Conservation (phyloP, 2,888 invertebrate species). For the Xestoiulus laeticollis region DNA sequence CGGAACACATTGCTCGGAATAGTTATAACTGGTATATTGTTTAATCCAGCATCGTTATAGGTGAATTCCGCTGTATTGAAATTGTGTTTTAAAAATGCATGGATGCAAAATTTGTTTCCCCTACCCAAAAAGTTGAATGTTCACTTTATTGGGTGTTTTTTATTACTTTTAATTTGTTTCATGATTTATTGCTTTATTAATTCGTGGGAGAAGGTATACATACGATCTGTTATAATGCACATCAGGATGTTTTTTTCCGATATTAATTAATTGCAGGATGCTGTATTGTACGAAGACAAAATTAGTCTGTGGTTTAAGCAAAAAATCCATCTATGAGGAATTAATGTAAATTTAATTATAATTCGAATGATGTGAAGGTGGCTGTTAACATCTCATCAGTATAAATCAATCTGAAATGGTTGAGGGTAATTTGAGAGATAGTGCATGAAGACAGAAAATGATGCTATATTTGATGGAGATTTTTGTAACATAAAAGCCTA, state of each 20-base stretch:
- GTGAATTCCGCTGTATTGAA: too few species aligned
- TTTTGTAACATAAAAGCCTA: too few species aligned
- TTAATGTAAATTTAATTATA: conserved; percentile 13
- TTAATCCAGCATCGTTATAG: too few species aligned
- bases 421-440: not conserved
- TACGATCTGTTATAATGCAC: not conserved
- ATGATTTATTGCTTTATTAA: not conserved
- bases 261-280: not conserved
- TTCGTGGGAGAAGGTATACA: not conserved
- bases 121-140: too few species aligned
- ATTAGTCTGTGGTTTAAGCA: not conserved
- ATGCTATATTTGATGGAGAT: too few species aligned
- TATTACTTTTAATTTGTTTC: not conserved
- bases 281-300: not conserved
- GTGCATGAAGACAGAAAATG: too few species aligned
- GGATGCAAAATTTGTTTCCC: too few species aligned
- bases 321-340: not conserved
- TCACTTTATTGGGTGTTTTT: not conserved
- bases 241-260: not conserved
- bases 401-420: not conserved
- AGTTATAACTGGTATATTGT: too few species aligned
- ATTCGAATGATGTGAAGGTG: not conserved
- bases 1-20: too few species aligned
- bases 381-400: not conserved
- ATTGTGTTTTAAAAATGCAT: too few species aligned